Base-by-base conservation (phyloP, 2,797 vertebrate genomes). In the Semaprochilodus insignis region DNA sequence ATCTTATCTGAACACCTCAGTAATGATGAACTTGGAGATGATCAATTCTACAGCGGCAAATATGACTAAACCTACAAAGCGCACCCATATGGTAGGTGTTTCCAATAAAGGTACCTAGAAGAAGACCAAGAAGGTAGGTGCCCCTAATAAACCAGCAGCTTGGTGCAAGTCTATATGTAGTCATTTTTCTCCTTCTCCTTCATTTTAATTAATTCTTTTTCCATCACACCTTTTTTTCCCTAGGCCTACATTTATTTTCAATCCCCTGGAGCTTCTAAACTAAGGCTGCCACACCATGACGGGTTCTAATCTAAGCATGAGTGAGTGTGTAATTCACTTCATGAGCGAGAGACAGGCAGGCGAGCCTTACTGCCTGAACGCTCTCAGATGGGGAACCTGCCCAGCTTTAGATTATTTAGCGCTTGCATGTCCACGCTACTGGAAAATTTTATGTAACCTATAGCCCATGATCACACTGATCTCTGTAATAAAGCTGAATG, bases 391-490 rank as follows among this genome's bases (percentile, higher is more conserved):
- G 40, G 69, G 44, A 65, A 74, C 36, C 60, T 17, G 19, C 25
- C 25, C 54, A 21, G 71, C 48, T 21, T 36, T 25, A 66, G 11
- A 63, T 63, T 63, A 63, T 63, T 63, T 27, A 16, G 60, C 25
- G 11, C 71, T 74, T 60, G 34, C 60, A 10, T 66, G 70, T 74
- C 79, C 14, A 3, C 15, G 54, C 70, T 15, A 70, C 15, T 81
- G 79, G 63, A 81, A 74, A 74, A 74, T 51, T 25, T 81, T 13
- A 74, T 15, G 60, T 63, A 67, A 63, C 80, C 60, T 74, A 51
- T 73, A 73, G 78, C 69, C 44, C 11, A 48, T 51, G 78, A 73
- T 74, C 60, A 16, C 10, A 11, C 55, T 27, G 62, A 74, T 81
- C 51, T 67, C 52, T 44, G 27, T 74, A 81, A 74, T 81, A 67